Percentiles rank a stretch among this genome's conserved stretches.
Evolutionary conservation across 64 coral and sea anemone species (phyloP).

Genomic region (Acropora tenuis): DNA sequence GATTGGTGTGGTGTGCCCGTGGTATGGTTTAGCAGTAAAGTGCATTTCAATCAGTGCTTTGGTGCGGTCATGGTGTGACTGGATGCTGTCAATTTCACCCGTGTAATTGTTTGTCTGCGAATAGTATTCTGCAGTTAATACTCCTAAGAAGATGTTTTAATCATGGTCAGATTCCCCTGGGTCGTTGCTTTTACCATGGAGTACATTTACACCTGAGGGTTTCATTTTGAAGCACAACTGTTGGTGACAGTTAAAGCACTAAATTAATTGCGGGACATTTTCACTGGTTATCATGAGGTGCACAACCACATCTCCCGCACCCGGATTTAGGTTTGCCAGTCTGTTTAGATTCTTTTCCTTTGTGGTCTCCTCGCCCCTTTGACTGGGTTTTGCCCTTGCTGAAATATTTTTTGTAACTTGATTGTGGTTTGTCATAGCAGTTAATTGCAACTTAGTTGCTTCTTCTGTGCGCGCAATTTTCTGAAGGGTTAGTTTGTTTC

Average conservation of each 20-base stretch:
- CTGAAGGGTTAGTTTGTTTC: slow-evolving; percentile 67
- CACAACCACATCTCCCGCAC: slow-evolving; percentile 42
- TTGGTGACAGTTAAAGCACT: slow-evolving; percentile 55
- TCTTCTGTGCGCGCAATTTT: too few relatives aligned
- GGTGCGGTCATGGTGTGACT: slow-evolving; percentile 19
- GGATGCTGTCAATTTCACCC: not conserved
- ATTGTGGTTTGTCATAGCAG: not conserved
- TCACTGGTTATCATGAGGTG: slow-evolving; percentile 13
- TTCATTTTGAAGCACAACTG: slow-evolving; percentile 23
- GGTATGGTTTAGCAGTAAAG: slow-evolving; percentile 46
- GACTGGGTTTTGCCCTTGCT: slow-evolving; percentile 60
- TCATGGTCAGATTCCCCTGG: not conserved
- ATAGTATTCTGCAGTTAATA: slow-evolving; percentile 24
- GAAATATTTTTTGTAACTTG: slow-evolving; percentile 41
- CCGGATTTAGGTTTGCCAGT: slow-evolving; percentile 6
- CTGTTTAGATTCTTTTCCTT: not conserved
- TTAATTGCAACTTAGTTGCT: too few relatives aligned
- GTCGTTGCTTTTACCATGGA: slow-evolving; percentile 6
- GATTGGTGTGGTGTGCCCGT: slow-evolving; percentile 45
- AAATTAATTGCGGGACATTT: slow-evolving; percentile 61
- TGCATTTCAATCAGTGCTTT: slow-evolving; percentile 54
- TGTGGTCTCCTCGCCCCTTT: not conserved
- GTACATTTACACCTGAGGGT: not conserved
- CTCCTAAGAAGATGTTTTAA: slow-evolving; percentile 56
- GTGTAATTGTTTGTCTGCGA: not conserved